A percentile compares a stretch with the other conserved stretches of the same genome.
These are phyloP conservation scores for Diachasma alloeum DNA, from an alignment of 1,140 invertebrate species.

Conservation along the genomic window DNA sequence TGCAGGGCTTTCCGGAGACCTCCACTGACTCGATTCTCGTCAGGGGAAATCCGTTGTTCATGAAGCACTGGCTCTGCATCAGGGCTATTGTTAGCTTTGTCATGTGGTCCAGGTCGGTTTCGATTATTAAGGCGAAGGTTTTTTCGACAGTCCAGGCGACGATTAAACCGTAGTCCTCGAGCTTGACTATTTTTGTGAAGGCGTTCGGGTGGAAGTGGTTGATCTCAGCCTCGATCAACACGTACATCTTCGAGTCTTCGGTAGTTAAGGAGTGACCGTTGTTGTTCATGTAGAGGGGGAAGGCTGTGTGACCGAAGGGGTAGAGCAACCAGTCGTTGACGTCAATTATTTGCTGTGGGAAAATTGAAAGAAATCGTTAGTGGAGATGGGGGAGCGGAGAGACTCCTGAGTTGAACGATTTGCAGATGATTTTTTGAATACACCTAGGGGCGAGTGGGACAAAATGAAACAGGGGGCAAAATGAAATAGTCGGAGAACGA, in stretches of 20 bases:
- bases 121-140: constrained; percentile 70
- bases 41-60: constrained; percentile 73
- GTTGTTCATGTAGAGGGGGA: constrained; percentile 63
- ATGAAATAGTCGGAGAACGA: too few relatives aligned
- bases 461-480: too few relatives aligned
- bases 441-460: too few relatives aligned
- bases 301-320: constrained; percentile 60
- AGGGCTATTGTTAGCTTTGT: constrained; percentile 69
- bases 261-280: constrained; percentile 37
- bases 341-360: constrained; percentile 58
- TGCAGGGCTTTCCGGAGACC: constrained; percentile 65
- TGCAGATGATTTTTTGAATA: too few relatives aligned
- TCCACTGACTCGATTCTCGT: constrained; percentile 71
- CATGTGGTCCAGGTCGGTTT: constrained; percentile 72
- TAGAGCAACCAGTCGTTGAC: constrained; percentile 67
- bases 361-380: neutral
- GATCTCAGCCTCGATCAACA: constrained; percentile 65
- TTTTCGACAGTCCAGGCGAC: constrained; percentile 72
- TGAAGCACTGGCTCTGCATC: constrained; percentile 67
- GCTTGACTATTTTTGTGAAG: constrained; percentile 55
- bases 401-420: too few relatives aligned
- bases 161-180: constrained; percentile 73
- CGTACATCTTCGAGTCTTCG: constrained; percentile 55
- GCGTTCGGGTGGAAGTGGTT: constrained; percentile 47
- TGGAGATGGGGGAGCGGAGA: too few relatives aligned